A percentile compares a stretch with the other conserved stretches of the same genome.
phyloP scores from a whole-genome alignment of 2,113 vertebrate genomes.

The Oreochromis aureus region DNA sequence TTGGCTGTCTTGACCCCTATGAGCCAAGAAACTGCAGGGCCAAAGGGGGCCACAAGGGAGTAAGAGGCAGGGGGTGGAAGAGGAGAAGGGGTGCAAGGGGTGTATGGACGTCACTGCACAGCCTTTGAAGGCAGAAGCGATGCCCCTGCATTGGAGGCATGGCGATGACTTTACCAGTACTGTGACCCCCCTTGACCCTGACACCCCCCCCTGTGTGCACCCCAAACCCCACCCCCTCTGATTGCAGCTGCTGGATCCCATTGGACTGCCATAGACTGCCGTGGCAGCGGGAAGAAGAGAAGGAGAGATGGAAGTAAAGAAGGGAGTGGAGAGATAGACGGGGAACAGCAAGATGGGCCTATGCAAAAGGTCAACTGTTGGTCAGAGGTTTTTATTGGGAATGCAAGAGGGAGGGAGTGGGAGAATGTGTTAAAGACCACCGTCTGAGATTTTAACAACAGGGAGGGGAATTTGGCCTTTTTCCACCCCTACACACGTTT shows the following conservation, averaged over 20 bases:
- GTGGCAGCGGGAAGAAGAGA: background rate
- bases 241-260: conserved; percentile 65
- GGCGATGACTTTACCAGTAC: conserved; percentile 78
- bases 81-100: conserved; percentile 18
- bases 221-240: conserved; percentile 7
- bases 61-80: conserved; percentile 8
- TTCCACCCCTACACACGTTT: conserved; percentile 49
- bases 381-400: conserved; percentile 79
- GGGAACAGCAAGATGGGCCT: conserved; percentile 7
- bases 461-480: conserved; percentile 66
- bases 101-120: conserved; percentile 55
- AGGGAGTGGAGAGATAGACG: background rate
- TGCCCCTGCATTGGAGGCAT: conserved; percentile 62
- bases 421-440: conserved; percentile 72
- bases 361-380: conserved; percentile 74
- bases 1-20: conserved; percentile 69
- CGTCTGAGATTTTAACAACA: conserved; percentile 75
- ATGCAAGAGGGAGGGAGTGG: conserved; percentile 56
- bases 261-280: conserved; percentile 46
- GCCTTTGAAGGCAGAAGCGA: conserved; percentile 72
- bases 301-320: background rate
- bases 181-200: conserved; percentile 68
- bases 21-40: conserved; percentile 65
- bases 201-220: background rate
- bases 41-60: conserved; percentile 48